phyloP scores from a whole-genome alignment of 2,797 vertebrate species.

The Gastrophryne carolinensis region DNA sequence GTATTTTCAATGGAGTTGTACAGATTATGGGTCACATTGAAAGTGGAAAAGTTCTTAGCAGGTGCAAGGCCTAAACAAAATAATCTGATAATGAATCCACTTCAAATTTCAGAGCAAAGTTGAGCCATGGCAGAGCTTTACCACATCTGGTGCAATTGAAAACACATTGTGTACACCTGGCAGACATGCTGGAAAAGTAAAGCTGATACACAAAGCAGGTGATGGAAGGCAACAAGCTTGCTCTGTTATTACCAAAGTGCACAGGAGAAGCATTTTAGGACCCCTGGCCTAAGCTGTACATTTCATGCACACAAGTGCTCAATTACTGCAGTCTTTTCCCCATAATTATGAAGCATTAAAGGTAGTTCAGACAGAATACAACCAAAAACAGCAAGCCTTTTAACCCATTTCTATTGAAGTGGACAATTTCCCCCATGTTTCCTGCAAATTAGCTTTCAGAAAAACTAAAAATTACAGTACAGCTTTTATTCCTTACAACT shows the following conservation, averaged over 20 bases:
- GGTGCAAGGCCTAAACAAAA: slow-evolving; percentile 47
- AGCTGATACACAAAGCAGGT: slow-evolving; percentile 51
- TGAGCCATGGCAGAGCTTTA: slow-evolving; percentile 48
- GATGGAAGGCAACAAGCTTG: slow-evolving; percentile 53
- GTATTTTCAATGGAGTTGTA: too few species aligned
- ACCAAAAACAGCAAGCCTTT: slow-evolving; percentile 50
- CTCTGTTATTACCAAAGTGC: slow-evolving; percentile 55
- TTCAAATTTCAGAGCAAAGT: slow-evolving; percentile 58
- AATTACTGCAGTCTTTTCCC: slow-evolving; percentile 68
- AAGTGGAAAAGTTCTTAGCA: too few species aligned
- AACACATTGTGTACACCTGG: slow-evolving; percentile 37
- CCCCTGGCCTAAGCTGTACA: slow-evolving; percentile 55
- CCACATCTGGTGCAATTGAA: slow-evolving; percentile 47
- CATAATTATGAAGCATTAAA: slow-evolving; percentile 61
- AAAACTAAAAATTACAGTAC: not conserved
- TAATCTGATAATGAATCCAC: slow-evolving; percentile 56
- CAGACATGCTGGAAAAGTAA: slow-evolving; percentile 37
- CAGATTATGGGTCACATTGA: too few species aligned
- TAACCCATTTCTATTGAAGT: slow-evolving; percentile 51
- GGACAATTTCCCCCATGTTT: slow-evolving; percentile 52
- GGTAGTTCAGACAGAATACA: slow-evolving; percentile 56
- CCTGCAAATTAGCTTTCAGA: slow-evolving; percentile 45
- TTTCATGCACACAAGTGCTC: slow-evolving; percentile 59
- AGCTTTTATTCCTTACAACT: slow-evolving; percentile 14
- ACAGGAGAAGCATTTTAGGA: slow-evolving; percentile 54